These are phyloP conservation scores for Phocides pigmalion DNA, from an alignment of 1,140 invertebrate genomes.

Conservation along the genomic window DNA sequence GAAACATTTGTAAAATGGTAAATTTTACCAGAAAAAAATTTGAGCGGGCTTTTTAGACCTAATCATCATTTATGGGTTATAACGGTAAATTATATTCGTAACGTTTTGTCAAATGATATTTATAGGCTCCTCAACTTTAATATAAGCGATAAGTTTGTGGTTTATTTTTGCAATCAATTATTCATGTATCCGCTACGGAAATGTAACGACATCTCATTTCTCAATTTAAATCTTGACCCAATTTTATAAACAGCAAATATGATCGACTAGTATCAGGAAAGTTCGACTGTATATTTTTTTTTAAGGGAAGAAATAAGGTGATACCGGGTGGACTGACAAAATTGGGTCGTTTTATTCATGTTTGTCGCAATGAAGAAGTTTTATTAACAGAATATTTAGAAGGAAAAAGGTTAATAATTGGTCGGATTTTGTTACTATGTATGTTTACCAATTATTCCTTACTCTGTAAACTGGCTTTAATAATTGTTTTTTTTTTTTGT, in stretches of 20 bases:
- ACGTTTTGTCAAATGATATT: conserved; percentile 22
- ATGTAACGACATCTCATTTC: neutral
- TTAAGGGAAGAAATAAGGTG: no score
- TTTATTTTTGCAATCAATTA: conserved; percentile 25
- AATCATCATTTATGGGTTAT: conserved; percentile 1
- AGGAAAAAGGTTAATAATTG: no score
- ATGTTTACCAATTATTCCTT: no score
- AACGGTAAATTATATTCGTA: conserved; percentile 11
- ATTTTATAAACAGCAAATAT: neutral
- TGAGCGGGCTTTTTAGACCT: neutral
- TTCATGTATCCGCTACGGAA: conserved; percentile 9
- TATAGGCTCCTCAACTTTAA: conserved; percentile 21
- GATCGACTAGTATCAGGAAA: neutral
- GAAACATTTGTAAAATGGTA: no score
- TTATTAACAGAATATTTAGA: no score
- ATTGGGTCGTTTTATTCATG: no score
- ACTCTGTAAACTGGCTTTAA: no score
- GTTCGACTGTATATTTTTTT: neutral
- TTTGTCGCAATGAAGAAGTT: no score
- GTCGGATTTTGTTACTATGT: no score
- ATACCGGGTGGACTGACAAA: no score
- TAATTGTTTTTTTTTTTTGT: no score
- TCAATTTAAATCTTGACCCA: neutral
- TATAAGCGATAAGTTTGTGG: conserved; percentile 12
- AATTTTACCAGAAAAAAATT: no score